A percentile compares a stretch with the other conserved stretches of the same genome.
Conservation (phyloP, 2,797 vertebrate genomes). For the Peromyscus nudipes region DNA sequence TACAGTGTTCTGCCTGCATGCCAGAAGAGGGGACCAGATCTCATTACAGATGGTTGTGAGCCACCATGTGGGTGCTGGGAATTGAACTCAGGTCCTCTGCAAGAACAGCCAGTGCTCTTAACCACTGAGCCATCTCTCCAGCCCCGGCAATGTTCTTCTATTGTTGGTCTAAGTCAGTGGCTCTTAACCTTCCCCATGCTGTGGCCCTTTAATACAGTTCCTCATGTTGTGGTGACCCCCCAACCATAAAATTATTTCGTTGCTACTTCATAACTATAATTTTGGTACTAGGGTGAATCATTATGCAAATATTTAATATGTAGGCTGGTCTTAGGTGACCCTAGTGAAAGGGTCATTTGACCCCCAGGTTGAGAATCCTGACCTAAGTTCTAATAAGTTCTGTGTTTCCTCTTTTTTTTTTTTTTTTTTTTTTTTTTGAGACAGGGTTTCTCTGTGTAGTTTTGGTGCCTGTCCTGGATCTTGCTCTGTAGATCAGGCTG, state of each 20-base stretch:
- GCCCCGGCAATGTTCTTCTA: neutral
- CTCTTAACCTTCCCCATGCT: neutral
- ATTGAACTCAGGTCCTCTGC: no score
- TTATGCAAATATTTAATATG: neutral
- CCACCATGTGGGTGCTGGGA: no score
- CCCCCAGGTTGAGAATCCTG: neutral
- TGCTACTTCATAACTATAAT: neutral
- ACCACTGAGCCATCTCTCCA: no score
- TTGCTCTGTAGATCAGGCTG: no score
- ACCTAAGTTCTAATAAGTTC: neutral
- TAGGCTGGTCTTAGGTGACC: neutral
- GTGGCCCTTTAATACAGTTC: neutral
- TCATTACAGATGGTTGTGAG: no score
- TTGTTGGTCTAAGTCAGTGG: neutral
- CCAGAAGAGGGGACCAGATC: no score
- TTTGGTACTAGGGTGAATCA: neutral
- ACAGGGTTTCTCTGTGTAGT: no score
- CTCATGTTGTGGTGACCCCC: neutral
- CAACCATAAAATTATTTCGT: neutral
- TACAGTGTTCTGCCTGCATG: no score
- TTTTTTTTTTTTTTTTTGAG: no score
- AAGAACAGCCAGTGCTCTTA: no score
- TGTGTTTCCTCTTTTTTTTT: neutral
- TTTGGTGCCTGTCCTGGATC: no score
- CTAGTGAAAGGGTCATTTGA: neutral